phyloP scores from a whole-genome alignment of 2,797 vertebrate species.

The Cuculus canorus region DNA sequence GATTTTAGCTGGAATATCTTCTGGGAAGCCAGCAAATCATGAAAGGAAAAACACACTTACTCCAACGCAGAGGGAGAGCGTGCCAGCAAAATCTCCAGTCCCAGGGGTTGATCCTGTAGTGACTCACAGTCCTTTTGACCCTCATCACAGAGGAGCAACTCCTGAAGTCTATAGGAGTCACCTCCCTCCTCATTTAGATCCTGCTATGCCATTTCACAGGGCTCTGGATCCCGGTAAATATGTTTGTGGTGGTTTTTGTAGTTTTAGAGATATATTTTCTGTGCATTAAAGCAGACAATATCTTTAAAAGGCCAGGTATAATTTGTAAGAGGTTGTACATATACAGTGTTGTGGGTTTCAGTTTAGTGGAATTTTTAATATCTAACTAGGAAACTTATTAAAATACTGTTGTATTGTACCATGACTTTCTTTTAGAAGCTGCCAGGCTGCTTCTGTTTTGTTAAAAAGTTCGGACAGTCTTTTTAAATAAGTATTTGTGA shows the following conservation, averaged over 20 bases:
- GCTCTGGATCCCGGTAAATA: constrained; percentile 90
- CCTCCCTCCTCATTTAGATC: constrained; percentile 90
- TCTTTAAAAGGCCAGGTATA: background rate
- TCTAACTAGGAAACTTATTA: background rate
- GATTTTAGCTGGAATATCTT: constrained; percentile 81
- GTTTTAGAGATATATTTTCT: background rate
- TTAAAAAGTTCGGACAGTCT: background rate
- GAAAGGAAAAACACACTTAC: constrained; percentile 94
- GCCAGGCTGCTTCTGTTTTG: background rate
- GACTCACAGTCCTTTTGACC: constrained; percentile 93
- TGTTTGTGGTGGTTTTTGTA: background rate
- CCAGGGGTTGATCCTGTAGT: constrained; percentile 86
- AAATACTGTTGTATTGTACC: background rate
- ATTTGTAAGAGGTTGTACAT: background rate
- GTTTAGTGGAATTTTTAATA: background rate
- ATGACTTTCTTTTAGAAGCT: background rate
- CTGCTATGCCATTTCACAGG: constrained; percentile 89
- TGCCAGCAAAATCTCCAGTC: constrained; percentile 93
- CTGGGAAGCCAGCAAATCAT: constrained; percentile 88
- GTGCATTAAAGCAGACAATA: background rate
- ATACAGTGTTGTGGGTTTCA: background rate
- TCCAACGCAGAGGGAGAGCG: constrained; percentile 91
- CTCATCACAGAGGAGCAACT: constrained; percentile 87
- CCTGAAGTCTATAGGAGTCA: constrained; percentile 90
- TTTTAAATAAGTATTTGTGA: background rate